Conservation (phyloP, 2,113 vertebrate species). For the Echinops telfairi region DNA sequence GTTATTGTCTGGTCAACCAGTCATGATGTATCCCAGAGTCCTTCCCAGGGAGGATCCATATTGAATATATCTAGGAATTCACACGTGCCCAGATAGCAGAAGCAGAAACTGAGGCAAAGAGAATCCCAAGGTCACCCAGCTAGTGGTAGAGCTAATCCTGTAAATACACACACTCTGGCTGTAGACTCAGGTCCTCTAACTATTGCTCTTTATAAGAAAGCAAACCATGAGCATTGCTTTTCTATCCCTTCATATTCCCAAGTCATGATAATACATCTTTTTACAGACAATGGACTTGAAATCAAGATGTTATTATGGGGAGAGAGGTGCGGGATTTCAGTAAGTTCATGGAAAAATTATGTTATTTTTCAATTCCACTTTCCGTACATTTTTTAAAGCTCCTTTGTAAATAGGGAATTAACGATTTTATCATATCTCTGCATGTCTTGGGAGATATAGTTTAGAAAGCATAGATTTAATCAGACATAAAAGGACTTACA, state of each 20-base stretch:
- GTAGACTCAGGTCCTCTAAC: not conserved
- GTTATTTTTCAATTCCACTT: no score
- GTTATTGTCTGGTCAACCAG: not conserved
- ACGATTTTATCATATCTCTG: not conserved
- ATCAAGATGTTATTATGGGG: not conserved
- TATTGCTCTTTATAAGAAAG: not conserved
- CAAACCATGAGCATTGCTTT: not conserved
- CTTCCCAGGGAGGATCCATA: not conserved
- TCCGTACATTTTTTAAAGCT: no score
- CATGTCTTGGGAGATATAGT: not conserved
- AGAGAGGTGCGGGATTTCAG: no score
- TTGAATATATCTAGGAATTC: not conserved
- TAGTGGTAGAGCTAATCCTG: no score
- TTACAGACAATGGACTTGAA: not conserved
- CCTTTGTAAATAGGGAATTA: no score
- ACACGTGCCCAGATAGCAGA: not conserved
- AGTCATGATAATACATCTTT: not conserved
- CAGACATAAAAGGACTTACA: not conserved
- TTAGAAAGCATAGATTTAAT: not conserved
- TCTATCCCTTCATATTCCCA: not conserved
- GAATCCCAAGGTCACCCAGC: not conserved
- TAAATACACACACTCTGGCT: not conserved
- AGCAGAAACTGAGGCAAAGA: not conserved
- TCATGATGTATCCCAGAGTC: not conserved
- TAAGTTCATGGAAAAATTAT: no score